Base-by-base conservation (phyloP, 2,888 invertebrate genomes). In the Lordiphosa fenestrarum region DNA sequence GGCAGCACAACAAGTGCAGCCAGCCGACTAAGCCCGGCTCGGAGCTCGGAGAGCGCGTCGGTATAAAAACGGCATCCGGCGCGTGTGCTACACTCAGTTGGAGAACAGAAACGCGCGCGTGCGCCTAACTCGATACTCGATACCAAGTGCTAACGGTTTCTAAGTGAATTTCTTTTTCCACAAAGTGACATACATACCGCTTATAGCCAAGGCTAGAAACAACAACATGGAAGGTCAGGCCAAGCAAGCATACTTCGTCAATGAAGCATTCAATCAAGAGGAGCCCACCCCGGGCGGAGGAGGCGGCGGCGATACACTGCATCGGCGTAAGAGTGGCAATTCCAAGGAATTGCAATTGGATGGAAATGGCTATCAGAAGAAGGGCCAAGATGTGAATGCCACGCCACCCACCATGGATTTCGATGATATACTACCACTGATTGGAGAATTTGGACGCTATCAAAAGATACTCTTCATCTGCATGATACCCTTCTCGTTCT, bases 401-500 rank as follows among this genome's bases (percentile, higher is more conserved):
- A 48, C 23, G 5, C 37, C 33, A 13, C 76, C 86, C 21, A 70
- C 71, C 7, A 69, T 94, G 41, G 96, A 96, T 89, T 96, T 96
- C 71, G 96, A 96, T 78, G 95, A 96, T 80, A 89, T 96, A 53
- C 87, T 96, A 81, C 95, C 95, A 19, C 91, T 95, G 75, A 92
- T 96, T 10, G 96, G 96, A 9, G 96, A 96, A 86, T 96, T 96
- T 86, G 96, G 96, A 47, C 88, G 92, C 38, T 96, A 96, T 87
- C 96, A 96, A 89, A 95, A 94, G 88, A 92, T 95, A 12, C 90
- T 96, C 60, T 96, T 96, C 84, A 82, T 95, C 9, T 87, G 95
- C 72, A 95, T 96, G 94, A 95, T 96, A 57, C 96, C 96, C 0
- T 96, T 96, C 86, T 93, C 95, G 9, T 95, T 94, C 90, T 96